These are phyloP conservation scores for Eudasyphora cyanicolor DNA, from an alignment of 2,888 invertebrate species.

Conservation along the genomic window DNA sequence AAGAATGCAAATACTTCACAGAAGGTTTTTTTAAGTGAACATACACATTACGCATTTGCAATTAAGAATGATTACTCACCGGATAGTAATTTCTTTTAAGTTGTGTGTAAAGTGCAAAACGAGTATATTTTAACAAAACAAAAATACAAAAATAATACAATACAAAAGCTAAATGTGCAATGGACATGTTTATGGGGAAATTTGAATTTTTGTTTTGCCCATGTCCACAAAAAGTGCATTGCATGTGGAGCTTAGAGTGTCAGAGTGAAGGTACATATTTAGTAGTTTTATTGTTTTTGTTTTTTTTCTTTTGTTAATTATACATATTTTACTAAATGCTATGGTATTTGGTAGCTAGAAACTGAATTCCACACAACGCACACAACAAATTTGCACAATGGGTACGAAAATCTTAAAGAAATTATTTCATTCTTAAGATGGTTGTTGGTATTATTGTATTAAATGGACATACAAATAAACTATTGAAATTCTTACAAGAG, in stretches of 20 bases:
- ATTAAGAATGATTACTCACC: background rate
- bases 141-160: too few relatives aligned
- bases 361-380: background rate
- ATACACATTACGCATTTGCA: background rate
- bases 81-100: background rate
- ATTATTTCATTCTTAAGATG: too few relatives aligned
- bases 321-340: background rate
- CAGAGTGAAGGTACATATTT: background rate
- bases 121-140: background rate
- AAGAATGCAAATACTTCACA: background rate
- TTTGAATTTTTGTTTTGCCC: background rate
- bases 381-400: background rate
- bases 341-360: background rate
- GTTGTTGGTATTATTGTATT: too few relatives aligned
- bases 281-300: background rate
- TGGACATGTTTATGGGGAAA: too few relatives aligned
- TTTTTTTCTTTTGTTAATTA: constrained; percentile 14
- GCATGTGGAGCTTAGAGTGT: background rate
- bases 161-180: too few relatives aligned
- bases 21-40: background rate
- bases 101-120: background rate
- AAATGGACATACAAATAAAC: too few relatives aligned
- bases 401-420: background rate
- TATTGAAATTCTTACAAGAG: too few relatives aligned
- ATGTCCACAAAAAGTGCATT: background rate